Conservation (phyloP, 2,113 vertebrate species). For the Nyctereutes procyonoides region DNA sequence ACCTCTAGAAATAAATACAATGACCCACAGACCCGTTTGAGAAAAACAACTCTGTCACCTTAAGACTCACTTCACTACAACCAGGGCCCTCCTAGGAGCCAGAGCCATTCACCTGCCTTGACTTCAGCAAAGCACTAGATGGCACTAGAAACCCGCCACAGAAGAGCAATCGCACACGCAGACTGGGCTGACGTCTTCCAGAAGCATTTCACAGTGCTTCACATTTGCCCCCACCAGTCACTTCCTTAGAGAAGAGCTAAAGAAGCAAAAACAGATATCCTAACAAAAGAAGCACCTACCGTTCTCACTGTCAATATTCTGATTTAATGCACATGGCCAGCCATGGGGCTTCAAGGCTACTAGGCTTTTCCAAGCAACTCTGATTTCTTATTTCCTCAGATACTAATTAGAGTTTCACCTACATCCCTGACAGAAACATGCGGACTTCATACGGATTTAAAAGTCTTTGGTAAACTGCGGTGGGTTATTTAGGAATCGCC, state of each 20-base stretch:
- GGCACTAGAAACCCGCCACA: slow-evolving; percentile 76
- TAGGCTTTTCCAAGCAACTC: neutral
- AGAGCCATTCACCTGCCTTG: neutral
- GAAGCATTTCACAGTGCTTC: neutral
- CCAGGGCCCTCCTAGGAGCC: accelerated
- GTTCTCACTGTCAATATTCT: neutral
- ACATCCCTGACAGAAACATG: neutral
- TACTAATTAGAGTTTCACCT: neutral
- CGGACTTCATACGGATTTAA: neutral
- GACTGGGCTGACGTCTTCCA: accelerated
- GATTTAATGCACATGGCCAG: neutral
- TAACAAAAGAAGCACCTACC: neutral
- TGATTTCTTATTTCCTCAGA: neutral
- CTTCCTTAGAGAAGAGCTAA: neutral
- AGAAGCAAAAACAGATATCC: neutral
- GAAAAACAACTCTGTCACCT: neutral
- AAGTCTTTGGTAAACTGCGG: neutral
- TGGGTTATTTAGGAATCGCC: neutral
- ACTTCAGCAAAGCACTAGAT: slow-evolving; percentile 63
- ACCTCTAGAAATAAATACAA: neutral
- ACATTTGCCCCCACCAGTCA: neutral
- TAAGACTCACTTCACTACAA: neutral
- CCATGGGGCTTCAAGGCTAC: neutral
- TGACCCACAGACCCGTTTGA: neutral
- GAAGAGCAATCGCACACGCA: accelerated